Percentiles rank a stretch among this genome's conserved stretches.
phyloP scores from a whole-genome alignment of 2,888 invertebrate genomes.

The Cynaeus angustus region DNA sequence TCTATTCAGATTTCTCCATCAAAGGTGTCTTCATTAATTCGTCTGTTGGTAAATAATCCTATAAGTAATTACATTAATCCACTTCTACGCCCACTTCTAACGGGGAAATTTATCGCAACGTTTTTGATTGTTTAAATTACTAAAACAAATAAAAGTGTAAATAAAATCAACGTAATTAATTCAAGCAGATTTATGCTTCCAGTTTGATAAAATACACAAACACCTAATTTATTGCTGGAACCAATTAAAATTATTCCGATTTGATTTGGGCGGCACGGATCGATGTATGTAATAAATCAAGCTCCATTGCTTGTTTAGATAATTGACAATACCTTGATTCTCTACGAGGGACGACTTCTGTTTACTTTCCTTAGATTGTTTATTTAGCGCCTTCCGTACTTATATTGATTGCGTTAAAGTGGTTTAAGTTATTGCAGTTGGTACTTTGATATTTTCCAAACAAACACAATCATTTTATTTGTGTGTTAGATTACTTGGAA shows the following conservation, averaged over 20 bases:
- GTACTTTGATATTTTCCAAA: constrained; percentile 18
- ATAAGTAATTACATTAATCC: constrained; percentile 27
- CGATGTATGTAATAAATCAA: constrained; percentile 41
- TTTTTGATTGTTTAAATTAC: constrained; percentile 31
- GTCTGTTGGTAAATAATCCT: constrained; percentile 23
- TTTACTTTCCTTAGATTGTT: constrained; percentile 11
- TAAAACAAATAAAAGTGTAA: constrained; percentile 42
- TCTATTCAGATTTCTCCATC: constrained; percentile 20
- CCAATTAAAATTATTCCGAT: constrained; percentile 47
- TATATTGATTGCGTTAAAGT: constrained; percentile 12
- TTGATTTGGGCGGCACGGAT: constrained; percentile 38
- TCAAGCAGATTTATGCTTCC: constrained; percentile 44
- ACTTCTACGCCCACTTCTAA: constrained; percentile 5
- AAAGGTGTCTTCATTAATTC: constrained; percentile 32
- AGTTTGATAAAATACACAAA: constrained; percentile 47
- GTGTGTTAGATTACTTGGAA: not conserved
- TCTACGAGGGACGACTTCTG: constrained; percentile 22
- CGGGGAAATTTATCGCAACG: constrained; percentile 5
- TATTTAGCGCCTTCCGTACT: constrained; percentile 4
- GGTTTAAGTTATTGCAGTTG: constrained; percentile 1
- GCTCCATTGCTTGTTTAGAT: constrained; percentile 20
- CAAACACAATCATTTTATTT: constrained; percentile 10
- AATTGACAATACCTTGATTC: constrained; percentile 39
- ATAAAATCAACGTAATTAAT: constrained; percentile 47
- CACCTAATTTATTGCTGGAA: constrained; percentile 44